Conservation (phyloP, 2,888 invertebrate species). For the Serrognathus titanus region DNA sequence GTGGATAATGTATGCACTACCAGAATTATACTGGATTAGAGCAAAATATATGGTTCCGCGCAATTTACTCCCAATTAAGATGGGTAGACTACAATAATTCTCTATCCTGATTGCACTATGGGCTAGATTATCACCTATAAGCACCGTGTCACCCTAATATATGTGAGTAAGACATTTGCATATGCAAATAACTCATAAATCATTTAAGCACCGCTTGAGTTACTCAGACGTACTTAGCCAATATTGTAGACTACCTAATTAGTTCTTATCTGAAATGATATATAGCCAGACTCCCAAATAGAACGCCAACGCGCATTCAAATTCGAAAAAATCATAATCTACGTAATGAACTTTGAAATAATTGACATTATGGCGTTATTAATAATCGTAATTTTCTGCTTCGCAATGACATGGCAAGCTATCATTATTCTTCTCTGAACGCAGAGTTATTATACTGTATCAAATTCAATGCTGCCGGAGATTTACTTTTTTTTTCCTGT, state of each 20-base stretch:
- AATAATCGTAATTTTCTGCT: too few species aligned
- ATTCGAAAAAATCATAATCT: too few species aligned
- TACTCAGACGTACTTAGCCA: neutral
- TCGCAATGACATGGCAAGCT: too few species aligned
- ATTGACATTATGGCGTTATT: too few species aligned
- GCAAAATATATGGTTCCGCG: conserved; percentile 12
- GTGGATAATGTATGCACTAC: conserved; percentile 11
- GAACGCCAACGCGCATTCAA: too few species aligned
- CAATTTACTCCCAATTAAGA: conserved; percentile 24
- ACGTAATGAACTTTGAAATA: too few species aligned
- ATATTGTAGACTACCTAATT: neutral
- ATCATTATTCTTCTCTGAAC: too few species aligned
- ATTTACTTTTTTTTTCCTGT: too few species aligned
- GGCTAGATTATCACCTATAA: conserved; percentile 26
- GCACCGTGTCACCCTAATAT: conserved; percentile 7
- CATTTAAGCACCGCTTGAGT: conserved; percentile 4
- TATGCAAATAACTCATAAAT: conserved; percentile 23
- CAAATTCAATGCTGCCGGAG: too few species aligned
- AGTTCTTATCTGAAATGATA: neutral
- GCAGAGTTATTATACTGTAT: too few species aligned
- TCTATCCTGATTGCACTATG: conserved; percentile 18
- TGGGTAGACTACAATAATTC: conserved; percentile 21
- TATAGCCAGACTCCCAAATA: too few species aligned
- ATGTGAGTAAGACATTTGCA: conserved; percentile 18
- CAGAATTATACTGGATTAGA: conserved; percentile 14